A percentile compares a stretch with the other conserved stretches of the same genome.
Conservation (phyloP, 2,113 vertebrate genomes). For the Prochilodus magdalenae region DNA sequence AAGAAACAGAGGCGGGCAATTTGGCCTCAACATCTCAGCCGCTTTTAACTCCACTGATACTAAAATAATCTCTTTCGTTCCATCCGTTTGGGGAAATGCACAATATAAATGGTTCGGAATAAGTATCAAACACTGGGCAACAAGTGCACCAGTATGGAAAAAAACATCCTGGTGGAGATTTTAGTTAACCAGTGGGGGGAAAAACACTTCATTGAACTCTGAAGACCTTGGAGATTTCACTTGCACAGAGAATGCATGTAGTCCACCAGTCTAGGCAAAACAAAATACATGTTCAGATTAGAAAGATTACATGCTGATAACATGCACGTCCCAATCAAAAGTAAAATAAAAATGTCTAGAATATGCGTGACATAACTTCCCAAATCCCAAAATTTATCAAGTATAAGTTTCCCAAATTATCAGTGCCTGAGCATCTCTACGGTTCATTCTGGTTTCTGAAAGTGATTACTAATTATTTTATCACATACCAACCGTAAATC, state of each 20-base stretch:
- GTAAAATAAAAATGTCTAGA: too few relatives aligned
- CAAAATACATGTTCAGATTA: conserved; percentile 9
- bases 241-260: neutral
- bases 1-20: conserved; percentile 83
- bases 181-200: conserved; percentile 19
- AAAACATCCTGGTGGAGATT: conserved; percentile 29
- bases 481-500: too few relatives aligned
- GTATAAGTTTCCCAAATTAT: too few relatives aligned
- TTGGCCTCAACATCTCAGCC: conserved; percentile 78
- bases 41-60: conserved; percentile 79
- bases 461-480: too few relatives aligned
- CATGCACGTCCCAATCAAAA: neutral
- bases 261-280: neutral
- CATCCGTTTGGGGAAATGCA: conserved; percentile 55
- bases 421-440: too few relatives aligned
- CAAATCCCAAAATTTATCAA: too few relatives aligned
- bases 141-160: conserved; percentile 41
- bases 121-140: conserved; percentile 48
- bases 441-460: too few relatives aligned
- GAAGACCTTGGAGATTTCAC: conserved; percentile 8
- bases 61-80: conserved; percentile 66
- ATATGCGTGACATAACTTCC: too few relatives aligned
- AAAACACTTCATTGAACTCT: conserved; percentile 16
- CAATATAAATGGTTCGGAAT: conserved; percentile 48
- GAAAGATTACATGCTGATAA: neutral